phyloP scores from a whole-genome alignment of 2,888 invertebrate genomes.

The Pseudeuparius sepicola region DNA sequence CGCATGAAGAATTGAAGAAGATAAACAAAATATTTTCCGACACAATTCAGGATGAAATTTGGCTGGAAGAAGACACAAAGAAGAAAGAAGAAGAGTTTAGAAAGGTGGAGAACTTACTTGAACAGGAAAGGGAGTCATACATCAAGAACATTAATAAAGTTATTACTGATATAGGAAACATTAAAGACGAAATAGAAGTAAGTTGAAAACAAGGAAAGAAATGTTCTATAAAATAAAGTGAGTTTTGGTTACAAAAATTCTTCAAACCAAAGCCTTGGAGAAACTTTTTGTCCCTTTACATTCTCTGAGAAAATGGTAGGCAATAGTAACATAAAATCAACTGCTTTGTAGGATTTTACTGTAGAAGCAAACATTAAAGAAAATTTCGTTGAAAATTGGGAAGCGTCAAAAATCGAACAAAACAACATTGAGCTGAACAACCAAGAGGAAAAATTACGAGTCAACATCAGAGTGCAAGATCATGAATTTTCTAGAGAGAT shows the following conservation, averaged over 20 bases:
- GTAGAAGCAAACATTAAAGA: conserved; percentile 30
- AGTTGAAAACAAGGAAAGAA: conserved; percentile 3
- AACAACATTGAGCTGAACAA: conserved; percentile 27
- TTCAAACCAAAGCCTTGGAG: neutral
- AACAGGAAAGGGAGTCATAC: conserved; percentile 22
- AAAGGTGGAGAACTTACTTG: conserved; percentile 20
- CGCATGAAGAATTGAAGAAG: conserved; percentile 19
- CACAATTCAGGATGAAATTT: conserved; percentile 19
- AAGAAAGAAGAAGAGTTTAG: conserved; percentile 19
- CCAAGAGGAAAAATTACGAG: conserved; percentile 29
- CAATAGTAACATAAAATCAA: no score
- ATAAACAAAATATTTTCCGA: conserved; percentile 19
- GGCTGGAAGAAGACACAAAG: conserved; percentile 16
- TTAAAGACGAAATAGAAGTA: conserved; percentile 32
- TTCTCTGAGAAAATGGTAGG: conserved; percentile 1
- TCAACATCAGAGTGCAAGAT: conserved; percentile 29
- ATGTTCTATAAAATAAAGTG: neutral
- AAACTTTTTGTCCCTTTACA: neutral
- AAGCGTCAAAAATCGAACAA: conserved; percentile 37
- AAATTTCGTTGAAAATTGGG: conserved; percentile 32
- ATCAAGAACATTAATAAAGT: conserved; percentile 21
- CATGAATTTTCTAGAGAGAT: conserved; percentile 35
- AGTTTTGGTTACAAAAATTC: no score
- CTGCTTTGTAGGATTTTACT: conserved; percentile 28
- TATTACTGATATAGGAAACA: conserved; percentile 26